Evolutionary conservation across 2,113 vertebrate genomes (phyloP).

Genomic region (Amphiprion ocellaris): DNA sequence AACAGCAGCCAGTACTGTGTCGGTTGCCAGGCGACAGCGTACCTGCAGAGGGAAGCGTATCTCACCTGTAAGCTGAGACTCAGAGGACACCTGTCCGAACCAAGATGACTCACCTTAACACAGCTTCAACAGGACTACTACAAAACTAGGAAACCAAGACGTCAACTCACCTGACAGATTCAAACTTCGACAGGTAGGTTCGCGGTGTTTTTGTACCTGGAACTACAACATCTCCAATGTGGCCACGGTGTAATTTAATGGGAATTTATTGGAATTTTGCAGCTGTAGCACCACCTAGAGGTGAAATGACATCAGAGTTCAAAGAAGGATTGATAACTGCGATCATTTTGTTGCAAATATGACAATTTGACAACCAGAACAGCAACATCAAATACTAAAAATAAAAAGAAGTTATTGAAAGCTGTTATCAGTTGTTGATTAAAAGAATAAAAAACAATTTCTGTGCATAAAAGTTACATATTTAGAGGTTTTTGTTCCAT

Average conservation of each 20-base stretch:
- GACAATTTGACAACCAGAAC: too few relatives aligned
- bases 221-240: background rate
- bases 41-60: conserved; percentile 44
- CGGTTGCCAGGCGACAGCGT: conserved; percentile 56
- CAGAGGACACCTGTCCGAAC: conserved; percentile 1
- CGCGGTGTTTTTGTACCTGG: background rate
- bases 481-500: too few relatives aligned
- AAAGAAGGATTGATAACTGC: too few relatives aligned
- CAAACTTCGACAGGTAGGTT: conserved; percentile 44
- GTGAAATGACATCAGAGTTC: too few relatives aligned
- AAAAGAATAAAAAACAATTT: too few relatives aligned
- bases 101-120: conserved; percentile 5
- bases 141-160: background rate
- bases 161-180: background rate
- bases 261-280: background rate
- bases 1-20: too few relatives aligned
- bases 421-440: too few relatives aligned
- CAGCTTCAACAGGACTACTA: background rate
- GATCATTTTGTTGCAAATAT: too few relatives aligned
- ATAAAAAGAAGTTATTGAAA: too few relatives aligned
- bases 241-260: too few relatives aligned
- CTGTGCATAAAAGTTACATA: too few relatives aligned
- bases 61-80: conserved; percentile 61
- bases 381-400: too few relatives aligned
- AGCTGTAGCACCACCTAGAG: background rate